Percentiles rank a stretch among this genome's conserved stretches.
Conservation (phyloP, 1,140 invertebrate species). For the Cotesia chilonis region DNA sequence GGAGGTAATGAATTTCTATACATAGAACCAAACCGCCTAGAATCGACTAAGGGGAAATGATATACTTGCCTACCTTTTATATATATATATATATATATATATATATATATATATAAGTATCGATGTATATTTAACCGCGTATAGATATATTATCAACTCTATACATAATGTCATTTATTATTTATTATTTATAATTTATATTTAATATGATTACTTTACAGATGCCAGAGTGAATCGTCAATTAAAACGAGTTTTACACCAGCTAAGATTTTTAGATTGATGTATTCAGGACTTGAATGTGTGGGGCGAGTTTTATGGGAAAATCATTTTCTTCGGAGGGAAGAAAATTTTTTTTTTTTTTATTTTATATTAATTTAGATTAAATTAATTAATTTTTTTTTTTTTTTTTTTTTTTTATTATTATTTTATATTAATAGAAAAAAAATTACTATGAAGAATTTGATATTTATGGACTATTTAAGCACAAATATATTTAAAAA, state of each 20-base stretch:
- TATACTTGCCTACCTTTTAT: constrained; percentile 39
- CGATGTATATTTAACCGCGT: not conserved
- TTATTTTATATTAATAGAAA: no score
- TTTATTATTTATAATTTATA: constrained; percentile 3
- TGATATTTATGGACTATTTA: no score
- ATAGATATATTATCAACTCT: not conserved
- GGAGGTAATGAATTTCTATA: constrained; percentile 33
- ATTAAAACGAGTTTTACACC: constrained; percentile 44
- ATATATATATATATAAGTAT: no score
- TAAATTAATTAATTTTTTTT: no score
- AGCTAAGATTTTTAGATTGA: constrained; percentile 32
- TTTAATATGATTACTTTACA: no score
- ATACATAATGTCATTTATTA: not conserved
- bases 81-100: no score
- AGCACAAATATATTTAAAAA: no score
- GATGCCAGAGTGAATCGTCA: constrained; percentile 40
- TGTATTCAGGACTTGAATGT: constrained; percentile 28
- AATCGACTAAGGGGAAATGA: constrained; percentile 43
- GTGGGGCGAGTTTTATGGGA: constrained; percentile 11
- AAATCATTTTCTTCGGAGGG: no score
- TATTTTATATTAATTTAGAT: no score
- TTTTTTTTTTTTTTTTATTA: no score
- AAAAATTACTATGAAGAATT: no score
- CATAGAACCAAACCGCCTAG: constrained; percentile 45
- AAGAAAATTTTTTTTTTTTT: no score